Conservation (phyloP, 2,113 vertebrate species). For the Mohoua ochrocephala region DNA sequence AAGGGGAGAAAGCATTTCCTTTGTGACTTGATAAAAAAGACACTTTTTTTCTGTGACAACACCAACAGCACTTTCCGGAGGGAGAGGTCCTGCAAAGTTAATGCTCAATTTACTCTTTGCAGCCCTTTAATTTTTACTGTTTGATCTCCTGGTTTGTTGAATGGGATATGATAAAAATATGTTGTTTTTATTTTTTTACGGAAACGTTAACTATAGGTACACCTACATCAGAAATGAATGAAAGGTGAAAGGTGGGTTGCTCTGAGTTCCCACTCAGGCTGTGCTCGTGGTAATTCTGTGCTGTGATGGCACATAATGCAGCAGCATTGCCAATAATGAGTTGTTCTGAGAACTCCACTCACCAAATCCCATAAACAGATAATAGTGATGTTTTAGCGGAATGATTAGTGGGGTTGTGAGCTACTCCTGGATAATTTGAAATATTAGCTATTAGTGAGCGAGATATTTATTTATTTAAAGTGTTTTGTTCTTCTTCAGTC, state of each 20-base stretch:
- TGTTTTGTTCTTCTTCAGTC: not conserved
- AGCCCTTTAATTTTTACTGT: conserved; percentile 44
- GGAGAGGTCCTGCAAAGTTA: conserved; percentile 27
- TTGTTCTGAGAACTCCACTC: not conserved
- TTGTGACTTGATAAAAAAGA: conserved; percentile 66
- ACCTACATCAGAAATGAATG: fast-evolving
- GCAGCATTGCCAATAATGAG: not conserved
- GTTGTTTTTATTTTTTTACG: not conserved
- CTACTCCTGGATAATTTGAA: conserved; percentile 9
- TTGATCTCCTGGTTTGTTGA: not conserved
- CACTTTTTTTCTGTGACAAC: conserved; percentile 19
- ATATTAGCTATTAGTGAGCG: not conserved
- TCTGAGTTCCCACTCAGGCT: not conserved
- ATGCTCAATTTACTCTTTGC: conserved; percentile 23
- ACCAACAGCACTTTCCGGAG: not conserved
- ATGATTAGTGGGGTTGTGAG: not conserved
- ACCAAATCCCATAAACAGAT: not conserved
- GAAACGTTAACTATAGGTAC: not conserved
- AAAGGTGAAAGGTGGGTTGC: not conserved
- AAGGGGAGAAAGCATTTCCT: conserved; percentile 52
- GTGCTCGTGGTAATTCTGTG: not conserved
- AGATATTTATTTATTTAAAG: conserved; percentile 7
- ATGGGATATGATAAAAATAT: not conserved
- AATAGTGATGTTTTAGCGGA: not conserved
- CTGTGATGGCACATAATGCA: not conserved